These are phyloP conservation scores for Ochlodes sylvanus DNA, from an alignment of 2,888 invertebrate species.

Conservation along the genomic window DNA sequence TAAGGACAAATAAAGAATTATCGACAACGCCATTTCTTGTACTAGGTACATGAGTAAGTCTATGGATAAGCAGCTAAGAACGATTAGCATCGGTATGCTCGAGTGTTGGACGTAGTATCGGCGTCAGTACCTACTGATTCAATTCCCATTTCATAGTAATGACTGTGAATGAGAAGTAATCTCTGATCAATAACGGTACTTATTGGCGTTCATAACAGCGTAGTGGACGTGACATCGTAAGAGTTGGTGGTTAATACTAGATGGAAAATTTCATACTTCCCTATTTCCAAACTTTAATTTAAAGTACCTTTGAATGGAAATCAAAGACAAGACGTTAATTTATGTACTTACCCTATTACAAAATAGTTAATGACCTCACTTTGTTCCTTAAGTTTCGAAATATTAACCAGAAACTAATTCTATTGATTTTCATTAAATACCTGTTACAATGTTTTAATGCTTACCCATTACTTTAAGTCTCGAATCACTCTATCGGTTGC, in stretches of 20 bases:
- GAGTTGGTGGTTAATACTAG: not conserved
- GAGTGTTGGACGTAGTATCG: constrained; percentile 21
- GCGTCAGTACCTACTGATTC: constrained; percentile 23
- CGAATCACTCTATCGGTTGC: too few relatives aligned
- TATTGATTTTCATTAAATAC: too few relatives aligned
- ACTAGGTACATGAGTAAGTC: not conserved
- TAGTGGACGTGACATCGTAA: not conserved
- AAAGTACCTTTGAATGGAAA: too few relatives aligned
- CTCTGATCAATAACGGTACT: not conserved
- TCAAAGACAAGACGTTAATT: too few relatives aligned
- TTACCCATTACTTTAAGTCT: too few relatives aligned
- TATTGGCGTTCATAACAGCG: not conserved
- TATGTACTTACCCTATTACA: too few relatives aligned
- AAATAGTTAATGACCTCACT: too few relatives aligned
- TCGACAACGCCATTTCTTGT: not conserved
- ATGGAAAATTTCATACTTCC: not conserved
- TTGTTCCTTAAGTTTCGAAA: too few relatives aligned
- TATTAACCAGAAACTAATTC: too few relatives aligned
- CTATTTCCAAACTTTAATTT: too few relatives aligned
- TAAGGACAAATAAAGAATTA: too few relatives aligned
- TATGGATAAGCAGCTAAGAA: constrained; percentile 4
- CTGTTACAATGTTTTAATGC: too few relatives aligned
- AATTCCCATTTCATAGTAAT: constrained; percentile 24
- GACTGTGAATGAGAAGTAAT: constrained; percentile 15
- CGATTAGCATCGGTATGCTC: constrained; percentile 5